Evolutionary conservation across 2,113 vertebrate genomes (phyloP), one percentile per base, ranked within the genome.

Genomic region (Pongo pygmaeus): DNA sequence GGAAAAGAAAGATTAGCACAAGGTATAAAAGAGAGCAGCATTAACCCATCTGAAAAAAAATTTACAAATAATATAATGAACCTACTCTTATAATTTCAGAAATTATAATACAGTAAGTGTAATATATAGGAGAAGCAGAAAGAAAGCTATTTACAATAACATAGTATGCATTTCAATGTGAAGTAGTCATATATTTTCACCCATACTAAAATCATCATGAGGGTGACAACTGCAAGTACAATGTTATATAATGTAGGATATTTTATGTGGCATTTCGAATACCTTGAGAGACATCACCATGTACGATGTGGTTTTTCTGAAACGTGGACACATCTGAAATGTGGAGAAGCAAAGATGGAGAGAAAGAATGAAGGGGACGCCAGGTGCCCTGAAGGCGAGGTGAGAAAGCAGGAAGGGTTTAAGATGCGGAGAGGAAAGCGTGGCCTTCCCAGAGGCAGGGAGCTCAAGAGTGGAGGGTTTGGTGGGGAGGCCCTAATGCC

Each of bases 401-500:
- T 18, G 77, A 80, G 80, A 30, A 7, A 52, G 84, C 77, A 5
- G 55, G 57, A 83, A 5, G 32, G 4, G 25, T 23, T 61, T 69
- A 23, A 46, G 84, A 46, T 40, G 30, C 40, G 3, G 20, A 83
- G 61, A 46, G 70, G 32, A 6, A 16, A 67, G 35, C 3, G 7
- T 40, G 52, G 32, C 57, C 32, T 61, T 27, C 1, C 18, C 35
- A 20, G 32, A 84, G 59, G 59, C 57, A 61, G 9, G 38, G 35
- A 78, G 64, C 48, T 40, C 6, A 27, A 61, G 87, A 55, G 43
- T 8, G 18, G n/a, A 38, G 38, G 69, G 6, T 80, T 91, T 18
- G 0, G 0, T 10, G 57, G 55, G 55, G n/a, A 20, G 13, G 10
- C 2, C 25, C 40, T 8, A 2, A 5, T 4, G 22, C n/a, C 35